Conservation (phyloP, 2,888 invertebrate species). For the Cheilosia urbana region DNA sequence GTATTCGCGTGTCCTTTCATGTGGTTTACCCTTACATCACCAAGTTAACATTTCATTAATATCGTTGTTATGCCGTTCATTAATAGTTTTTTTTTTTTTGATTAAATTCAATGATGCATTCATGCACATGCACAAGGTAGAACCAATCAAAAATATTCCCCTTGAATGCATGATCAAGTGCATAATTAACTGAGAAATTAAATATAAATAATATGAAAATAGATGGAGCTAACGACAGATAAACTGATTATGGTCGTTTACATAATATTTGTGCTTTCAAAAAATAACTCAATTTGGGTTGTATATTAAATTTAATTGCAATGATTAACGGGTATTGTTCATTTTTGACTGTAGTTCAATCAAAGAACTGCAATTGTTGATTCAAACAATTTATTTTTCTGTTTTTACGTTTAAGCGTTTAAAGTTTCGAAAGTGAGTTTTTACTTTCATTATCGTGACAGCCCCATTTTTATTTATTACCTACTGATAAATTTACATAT, state of each 20-base stretch:
- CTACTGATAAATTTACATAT: no score
- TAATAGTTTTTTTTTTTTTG: slow-evolving; percentile 8
- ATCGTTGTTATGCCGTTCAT: neutral
- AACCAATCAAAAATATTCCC: slow-evolving; percentile 25
- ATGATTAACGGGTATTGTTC: slow-evolving; percentile 52
- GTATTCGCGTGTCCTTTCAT: slow-evolving; percentile 25
- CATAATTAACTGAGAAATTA: slow-evolving; percentile 60
- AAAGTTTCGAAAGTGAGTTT: neutral
- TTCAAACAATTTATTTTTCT: neutral
- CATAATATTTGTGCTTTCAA: neutral
- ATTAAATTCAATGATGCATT: slow-evolving; percentile 25
- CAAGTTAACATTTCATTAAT: slow-evolving; percentile 37
- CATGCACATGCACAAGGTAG: neutral
- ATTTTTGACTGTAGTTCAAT: slow-evolving; percentile 58
- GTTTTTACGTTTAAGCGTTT: neutral
- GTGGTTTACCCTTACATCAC: slow-evolving; percentile 18
- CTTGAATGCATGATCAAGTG: slow-evolving; percentile 35
- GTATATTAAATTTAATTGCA: slow-evolving; percentile 47
- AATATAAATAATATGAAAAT: slow-evolving; percentile 38
- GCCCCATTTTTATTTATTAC: no score
- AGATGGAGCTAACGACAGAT: slow-evolving; percentile 30
- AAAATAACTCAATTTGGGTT: slow-evolving; percentile 20
- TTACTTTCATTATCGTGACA: no score
- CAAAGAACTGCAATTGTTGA: neutral
- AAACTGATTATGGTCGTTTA: slow-evolving; percentile 31